Conservation (phyloP, 2,797 vertebrate genomes). For the Crenichthys baileyi region DNA sequence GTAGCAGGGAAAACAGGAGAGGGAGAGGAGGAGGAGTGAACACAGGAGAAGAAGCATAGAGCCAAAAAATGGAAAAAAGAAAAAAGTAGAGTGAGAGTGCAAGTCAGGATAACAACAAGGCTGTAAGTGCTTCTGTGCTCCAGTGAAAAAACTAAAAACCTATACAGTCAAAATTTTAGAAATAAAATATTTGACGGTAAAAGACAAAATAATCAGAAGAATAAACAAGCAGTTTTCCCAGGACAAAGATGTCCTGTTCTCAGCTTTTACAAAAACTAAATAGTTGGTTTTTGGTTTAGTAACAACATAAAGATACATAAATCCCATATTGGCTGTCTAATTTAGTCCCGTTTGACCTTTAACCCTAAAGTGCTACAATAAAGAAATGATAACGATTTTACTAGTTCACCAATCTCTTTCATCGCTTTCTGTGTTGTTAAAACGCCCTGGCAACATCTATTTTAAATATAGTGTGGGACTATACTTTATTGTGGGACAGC, state of each 20-base stretch:
- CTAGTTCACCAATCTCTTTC: not conserved
- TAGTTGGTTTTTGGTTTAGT: not conserved
- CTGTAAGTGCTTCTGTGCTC: conserved; percentile 61
- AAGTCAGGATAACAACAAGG: conserved; percentile 57
- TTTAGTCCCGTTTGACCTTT: not conserved
- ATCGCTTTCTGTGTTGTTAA: not conserved
- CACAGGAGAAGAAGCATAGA: conserved; percentile 25
- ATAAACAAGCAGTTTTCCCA: not conserved
- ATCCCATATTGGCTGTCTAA: not conserved
- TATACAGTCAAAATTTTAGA: conserved; percentile 61
- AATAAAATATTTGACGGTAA: conserved; percentile 45
- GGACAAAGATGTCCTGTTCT: not conserved
- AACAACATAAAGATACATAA: not conserved
- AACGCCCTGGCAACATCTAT: not conserved
- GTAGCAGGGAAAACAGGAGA: conserved; percentile 7
- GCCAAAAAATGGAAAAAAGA: conserved; percentile 47
- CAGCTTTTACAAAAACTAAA: not conserved
- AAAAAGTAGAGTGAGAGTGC: conserved; percentile 34
- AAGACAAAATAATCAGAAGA: conserved; percentile 29
- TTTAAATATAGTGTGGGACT: not conserved
- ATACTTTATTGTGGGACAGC: not conserved
- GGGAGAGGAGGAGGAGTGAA: conserved; percentile 7
- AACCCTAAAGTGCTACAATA: not conserved
- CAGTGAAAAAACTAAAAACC: conserved; percentile 50
- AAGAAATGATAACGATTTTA: not conserved